phyloP scores from a whole-genome alignment of 2,113 vertebrate genomes.

The Apaloderma vittatum region DNA sequence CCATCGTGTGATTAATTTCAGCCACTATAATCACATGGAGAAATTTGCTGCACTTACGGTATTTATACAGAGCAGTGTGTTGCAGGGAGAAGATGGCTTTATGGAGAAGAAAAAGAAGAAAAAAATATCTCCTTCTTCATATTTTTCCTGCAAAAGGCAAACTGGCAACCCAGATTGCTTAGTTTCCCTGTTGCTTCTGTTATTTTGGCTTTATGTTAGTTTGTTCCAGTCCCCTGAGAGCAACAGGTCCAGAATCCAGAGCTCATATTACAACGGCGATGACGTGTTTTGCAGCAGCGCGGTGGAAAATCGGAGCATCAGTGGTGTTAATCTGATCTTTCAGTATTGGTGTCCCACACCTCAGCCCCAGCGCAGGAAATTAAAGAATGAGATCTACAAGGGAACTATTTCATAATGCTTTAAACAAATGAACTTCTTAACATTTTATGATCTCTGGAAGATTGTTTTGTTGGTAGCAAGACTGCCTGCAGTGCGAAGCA shows the following conservation, averaged over 20 bases:
- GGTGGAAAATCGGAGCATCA: conserved; percentile 1
- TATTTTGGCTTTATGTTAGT: background rate
- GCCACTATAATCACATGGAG: background rate
- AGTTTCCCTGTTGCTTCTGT: background rate
- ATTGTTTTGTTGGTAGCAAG: conserved; percentile 65
- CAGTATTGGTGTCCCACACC: conserved; percentile 73
- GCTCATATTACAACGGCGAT: background rate
- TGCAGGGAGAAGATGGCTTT: background rate
- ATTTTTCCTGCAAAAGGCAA: background rate
- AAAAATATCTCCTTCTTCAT: background rate
- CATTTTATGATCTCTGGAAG: conserved; percentile 54
- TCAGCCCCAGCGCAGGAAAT: conserved; percentile 70
- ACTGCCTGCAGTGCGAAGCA: background rate
- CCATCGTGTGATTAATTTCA: background rate
- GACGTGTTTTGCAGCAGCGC: background rate
- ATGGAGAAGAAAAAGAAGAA: background rate
- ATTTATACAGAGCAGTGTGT: background rate
- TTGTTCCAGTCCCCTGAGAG: background rate
- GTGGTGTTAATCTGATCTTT: conserved; percentile 66
- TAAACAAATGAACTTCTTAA: conserved; percentile 80
- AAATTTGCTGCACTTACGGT: background rate
- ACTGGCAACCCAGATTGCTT: background rate
- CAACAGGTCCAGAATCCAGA: conserved; percentile 18
- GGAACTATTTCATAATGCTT: conserved; percentile 73
- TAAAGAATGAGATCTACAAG: conserved; percentile 71